phyloP scores from a whole-genome alignment of 2,113 vertebrate species.

The Passer montanus region DNA sequence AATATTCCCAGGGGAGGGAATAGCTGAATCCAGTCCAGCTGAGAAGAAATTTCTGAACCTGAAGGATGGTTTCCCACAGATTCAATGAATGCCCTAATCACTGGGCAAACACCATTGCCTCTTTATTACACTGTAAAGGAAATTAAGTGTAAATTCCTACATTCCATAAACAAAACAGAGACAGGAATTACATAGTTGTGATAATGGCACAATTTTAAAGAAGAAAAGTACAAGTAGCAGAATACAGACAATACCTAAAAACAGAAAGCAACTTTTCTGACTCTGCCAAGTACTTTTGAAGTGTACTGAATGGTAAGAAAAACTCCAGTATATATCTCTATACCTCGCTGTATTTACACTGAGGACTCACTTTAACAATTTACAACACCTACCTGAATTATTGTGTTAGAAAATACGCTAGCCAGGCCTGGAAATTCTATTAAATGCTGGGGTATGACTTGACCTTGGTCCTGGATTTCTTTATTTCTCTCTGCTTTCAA shows the following conservation, averaged over 20 bases:
- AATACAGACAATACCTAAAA: neutral
- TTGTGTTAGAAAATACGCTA: neutral
- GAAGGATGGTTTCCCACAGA: neutral
- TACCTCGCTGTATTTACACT: neutral
- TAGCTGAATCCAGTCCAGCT: neutral
- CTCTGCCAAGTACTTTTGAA: neutral
- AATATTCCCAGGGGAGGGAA: neutral
- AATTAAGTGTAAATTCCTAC: neutral
- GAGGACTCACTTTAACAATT: neutral
- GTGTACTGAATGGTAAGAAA: neutral
- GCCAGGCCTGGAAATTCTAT: neutral
- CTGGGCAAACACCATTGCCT: neutral
- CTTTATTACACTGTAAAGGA: neutral
- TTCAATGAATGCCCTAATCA: neutral
- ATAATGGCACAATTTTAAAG: neutral
- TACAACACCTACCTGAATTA: neutral
- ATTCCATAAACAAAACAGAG: neutral
- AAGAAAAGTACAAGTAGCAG: neutral
- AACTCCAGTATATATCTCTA: neutral
- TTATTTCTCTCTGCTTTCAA: neutral
- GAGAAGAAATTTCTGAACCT: neutral
- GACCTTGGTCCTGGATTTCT: neutral
- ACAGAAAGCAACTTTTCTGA: neutral
- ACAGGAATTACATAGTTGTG: neutral
- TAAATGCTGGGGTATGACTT: neutral